phyloP scores from a whole-genome alignment of 2,888 invertebrate species.

The Melangyna quadrimaculata region DNA sequence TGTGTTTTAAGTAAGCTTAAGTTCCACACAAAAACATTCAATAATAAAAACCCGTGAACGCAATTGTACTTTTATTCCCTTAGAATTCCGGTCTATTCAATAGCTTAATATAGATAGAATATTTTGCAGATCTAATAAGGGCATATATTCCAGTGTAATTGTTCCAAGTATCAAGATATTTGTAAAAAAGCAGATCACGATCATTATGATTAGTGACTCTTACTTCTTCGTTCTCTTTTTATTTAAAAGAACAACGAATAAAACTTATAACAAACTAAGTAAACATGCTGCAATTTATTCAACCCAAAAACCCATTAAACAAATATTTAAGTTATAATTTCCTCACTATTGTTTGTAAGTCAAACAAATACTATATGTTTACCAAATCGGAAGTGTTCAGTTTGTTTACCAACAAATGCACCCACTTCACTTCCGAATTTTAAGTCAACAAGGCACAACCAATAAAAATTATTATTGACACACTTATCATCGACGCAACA shows the following conservation, averaged over 20 bases:
- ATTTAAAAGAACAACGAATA: neutral
- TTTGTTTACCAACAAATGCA: conserved; percentile 23
- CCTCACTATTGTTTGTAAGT: neutral
- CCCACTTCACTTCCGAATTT: neutral
- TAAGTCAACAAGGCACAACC: conserved; percentile 12
- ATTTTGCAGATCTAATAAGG: too few species aligned
- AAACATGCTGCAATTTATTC: neutral
- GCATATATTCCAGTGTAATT: too few species aligned
- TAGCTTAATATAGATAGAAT: too few species aligned
- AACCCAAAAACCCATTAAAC: neutral
- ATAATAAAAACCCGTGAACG: too few species aligned
- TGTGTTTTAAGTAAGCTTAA: too few species aligned
- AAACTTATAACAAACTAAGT: neutral
- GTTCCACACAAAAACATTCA: too few species aligned
- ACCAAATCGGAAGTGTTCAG: neutral
- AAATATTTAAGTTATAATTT: neutral
- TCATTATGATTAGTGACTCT: neutral
- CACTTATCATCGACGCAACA: neutral
- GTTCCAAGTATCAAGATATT: too few species aligned
- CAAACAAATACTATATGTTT: conserved; percentile 2
- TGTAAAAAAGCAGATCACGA: too few species aligned
- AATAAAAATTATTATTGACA: conserved; percentile 43
- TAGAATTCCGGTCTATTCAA: too few species aligned
- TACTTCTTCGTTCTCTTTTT: neutral
- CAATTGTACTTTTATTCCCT: too few species aligned